Percentiles rank a stretch among this genome's conserved stretches.
These are phyloP conservation scores for Vanessa cardui DNA, from an alignment of 2,888 invertebrate species.

Conservation along the genomic window DNA sequence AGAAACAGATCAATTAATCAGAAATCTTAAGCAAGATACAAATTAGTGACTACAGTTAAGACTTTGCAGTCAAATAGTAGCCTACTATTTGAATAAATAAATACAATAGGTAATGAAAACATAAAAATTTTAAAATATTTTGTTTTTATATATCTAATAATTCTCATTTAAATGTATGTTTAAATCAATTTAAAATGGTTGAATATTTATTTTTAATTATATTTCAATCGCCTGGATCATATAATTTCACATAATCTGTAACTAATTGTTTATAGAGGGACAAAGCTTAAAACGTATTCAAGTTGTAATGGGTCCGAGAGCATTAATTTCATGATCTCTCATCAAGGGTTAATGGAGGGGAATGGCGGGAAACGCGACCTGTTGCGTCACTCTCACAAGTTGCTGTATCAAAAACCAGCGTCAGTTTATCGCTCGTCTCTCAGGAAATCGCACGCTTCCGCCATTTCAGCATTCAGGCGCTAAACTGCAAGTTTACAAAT, in stretches of 20 bases:
- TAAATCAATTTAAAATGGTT: too few species aligned
- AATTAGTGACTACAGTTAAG: too few species aligned
- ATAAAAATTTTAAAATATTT: too few species aligned
- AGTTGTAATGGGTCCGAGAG: conserved; percentile 45
- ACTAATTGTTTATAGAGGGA: conserved; percentile 25
- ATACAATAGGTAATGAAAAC: too few species aligned
- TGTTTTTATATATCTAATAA: too few species aligned
- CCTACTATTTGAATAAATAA: too few species aligned
- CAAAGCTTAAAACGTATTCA: conserved; percentile 38
- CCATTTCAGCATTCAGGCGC: conserved; percentile 18
- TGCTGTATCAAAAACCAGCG: conserved; percentile 23
- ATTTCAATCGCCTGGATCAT: neutral
- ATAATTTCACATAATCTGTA: neutral
- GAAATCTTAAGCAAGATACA: too few species aligned
- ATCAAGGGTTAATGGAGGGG: conserved; percentile 50
- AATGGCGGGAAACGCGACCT: conserved; percentile 51
- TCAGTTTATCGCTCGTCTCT: conserved; percentile 39
- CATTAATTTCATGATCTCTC: conserved; percentile 49
- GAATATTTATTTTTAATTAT: too few species aligned
- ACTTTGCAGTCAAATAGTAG: too few species aligned
- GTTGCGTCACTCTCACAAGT: conserved; percentile 50
- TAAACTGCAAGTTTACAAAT: conserved; percentile 20
- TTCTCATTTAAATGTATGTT: too few species aligned
- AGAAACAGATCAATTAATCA: too few species aligned
- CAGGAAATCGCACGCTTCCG: conserved; percentile 37